A percentile compares a stretch with the other conserved stretches of the same genome.
These are phyloP conservation scores for Lagopus leucura DNA, from an alignment of 2,113 vertebrate species.

Conservation along the genomic window DNA sequence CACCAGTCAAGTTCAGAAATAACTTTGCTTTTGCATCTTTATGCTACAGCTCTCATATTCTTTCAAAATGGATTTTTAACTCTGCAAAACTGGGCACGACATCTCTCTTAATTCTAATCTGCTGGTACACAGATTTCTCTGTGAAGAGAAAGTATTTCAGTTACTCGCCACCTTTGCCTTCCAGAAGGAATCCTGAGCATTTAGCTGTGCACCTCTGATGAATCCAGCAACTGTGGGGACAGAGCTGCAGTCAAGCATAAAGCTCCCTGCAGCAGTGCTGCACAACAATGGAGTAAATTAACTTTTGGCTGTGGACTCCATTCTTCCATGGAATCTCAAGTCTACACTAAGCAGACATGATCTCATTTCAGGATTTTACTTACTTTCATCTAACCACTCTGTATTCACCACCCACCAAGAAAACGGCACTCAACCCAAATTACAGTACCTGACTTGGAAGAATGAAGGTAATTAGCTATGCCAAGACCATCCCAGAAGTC, in stretches of 20 bases:
- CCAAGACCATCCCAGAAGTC: neutral
- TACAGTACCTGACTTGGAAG: neutral
- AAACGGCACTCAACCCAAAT: neutral
- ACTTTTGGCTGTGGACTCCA: neutral
- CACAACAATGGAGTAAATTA: neutral
- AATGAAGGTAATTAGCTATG: neutral
- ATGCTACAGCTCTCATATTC: neutral
- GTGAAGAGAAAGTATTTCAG: neutral
- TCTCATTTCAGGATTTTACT: slow-evolving; percentile 45
- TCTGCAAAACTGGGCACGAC: neutral
- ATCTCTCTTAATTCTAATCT: neutral
- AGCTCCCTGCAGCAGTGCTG: neutral
- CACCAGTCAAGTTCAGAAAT: neutral
- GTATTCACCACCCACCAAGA: neutral
- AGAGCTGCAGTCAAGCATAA: neutral
- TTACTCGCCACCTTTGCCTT: neutral
- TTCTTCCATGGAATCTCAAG: slow-evolving; percentile 7
- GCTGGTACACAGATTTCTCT: neutral
- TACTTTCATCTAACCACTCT: slow-evolving; percentile 15
- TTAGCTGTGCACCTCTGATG: neutral
- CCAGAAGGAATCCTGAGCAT: neutral
- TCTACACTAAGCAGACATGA: slow-evolving; percentile 50
- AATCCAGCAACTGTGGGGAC: neutral
- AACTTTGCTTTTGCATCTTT: neutral
- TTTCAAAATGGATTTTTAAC: neutral